These are phyloP conservation scores for Bufotes viridis DNA, from an alignment of 2,797 vertebrate genomes.

Conservation along the genomic window DNA sequence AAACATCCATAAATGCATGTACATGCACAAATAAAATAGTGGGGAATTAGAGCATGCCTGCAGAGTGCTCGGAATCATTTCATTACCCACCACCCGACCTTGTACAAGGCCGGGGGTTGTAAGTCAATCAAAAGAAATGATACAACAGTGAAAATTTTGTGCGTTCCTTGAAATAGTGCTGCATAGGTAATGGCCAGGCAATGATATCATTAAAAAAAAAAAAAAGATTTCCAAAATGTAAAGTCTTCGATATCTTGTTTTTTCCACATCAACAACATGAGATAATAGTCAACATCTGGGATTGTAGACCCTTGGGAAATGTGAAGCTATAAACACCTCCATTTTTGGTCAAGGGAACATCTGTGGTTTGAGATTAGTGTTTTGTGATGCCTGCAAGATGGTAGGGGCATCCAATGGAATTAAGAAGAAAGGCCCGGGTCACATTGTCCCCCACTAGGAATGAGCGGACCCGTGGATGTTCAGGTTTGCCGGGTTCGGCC, in stretches of 20 bases:
- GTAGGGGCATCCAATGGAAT: background rate
- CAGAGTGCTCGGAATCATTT: conserved; percentile 42
- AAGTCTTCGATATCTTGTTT: background rate
- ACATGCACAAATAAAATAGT: conserved; percentile 59
- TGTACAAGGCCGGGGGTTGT: conserved; percentile 32
- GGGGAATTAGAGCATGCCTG: conserved; percentile 46
- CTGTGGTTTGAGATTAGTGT: background rate
- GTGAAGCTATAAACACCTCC: background rate
- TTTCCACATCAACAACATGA: background rate
- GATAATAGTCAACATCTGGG: background rate
- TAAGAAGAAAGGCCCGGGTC: background rate
- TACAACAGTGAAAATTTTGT: conserved; percentile 17
- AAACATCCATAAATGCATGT: conserved; percentile 59
- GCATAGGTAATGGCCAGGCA: conserved; percentile 14
- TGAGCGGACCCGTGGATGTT: too few species aligned
- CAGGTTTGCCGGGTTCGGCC: too few species aligned
- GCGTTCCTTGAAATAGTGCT: conserved; percentile 1
- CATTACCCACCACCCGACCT: conserved; percentile 37
- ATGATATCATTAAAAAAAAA: background rate
- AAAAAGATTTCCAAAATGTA: background rate
- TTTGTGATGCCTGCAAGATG: background rate
- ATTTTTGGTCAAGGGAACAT: background rate
- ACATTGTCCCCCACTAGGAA: background rate
- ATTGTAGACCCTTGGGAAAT: background rate
- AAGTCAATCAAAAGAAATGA: conserved; percentile 38